Conservation (phyloP, 64 coral and sea anemone genomes). For the Cladopsammia gracilis region DNA sequence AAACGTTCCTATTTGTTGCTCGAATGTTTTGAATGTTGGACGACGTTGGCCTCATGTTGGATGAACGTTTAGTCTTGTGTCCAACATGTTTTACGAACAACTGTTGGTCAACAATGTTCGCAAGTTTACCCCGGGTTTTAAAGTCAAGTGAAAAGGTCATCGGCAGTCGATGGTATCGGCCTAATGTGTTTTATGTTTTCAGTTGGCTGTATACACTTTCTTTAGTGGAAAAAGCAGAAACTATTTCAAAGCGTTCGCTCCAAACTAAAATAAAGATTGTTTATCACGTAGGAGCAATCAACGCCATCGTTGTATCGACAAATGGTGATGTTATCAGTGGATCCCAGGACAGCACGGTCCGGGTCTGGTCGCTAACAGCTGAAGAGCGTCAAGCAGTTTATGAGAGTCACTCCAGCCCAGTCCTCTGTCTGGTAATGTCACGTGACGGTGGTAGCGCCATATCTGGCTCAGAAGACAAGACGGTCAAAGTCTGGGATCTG, state of each 20-base stretch:
- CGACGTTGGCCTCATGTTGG: no score
- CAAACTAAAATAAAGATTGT: background rate
- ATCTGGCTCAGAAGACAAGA: conserved; percentile 91
- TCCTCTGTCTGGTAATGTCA: conserved; percentile 81
- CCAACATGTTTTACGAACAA: no score
- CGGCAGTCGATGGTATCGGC: no score
- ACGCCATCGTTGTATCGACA: conserved; percentile 39
- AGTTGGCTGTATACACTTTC: background rate
- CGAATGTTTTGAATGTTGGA: no score
- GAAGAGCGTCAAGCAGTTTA: conserved; percentile 51
- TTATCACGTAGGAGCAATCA: conserved; percentile 67
- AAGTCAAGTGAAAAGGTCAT: no score
- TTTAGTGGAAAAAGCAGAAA: background rate
- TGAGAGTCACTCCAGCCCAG: conserved; percentile 70
- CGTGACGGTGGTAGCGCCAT: conserved; percentile 57
- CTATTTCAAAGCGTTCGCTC: background rate
- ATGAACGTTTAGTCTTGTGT: no score
- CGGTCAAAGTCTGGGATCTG: conserved; percentile 80
- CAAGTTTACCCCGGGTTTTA: no score
- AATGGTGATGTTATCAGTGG: conserved; percentile 50
- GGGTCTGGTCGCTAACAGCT: conserved; percentile 58
- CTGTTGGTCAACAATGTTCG: no score
- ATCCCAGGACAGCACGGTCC: conserved; percentile 71
- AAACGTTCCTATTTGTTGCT: no score
- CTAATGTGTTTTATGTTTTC: no score